Conservation (phyloP, 1,140 invertebrate genomes). For the Papilio polyxenes region DNA sequence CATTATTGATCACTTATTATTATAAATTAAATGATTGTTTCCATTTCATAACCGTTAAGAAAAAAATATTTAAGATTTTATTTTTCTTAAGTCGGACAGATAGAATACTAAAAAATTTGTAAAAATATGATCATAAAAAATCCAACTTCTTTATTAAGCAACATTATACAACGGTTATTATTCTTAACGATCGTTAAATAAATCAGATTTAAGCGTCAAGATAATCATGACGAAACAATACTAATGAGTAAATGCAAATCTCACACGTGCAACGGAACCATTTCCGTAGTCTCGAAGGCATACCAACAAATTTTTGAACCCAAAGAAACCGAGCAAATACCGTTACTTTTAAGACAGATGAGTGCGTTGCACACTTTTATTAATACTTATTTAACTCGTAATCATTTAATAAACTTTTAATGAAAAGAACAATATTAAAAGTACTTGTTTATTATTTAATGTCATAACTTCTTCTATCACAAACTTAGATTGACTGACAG, state of each 20-base stretch:
- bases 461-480: slow-evolving; percentile 10
- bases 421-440: slow-evolving; percentile 48
- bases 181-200: slow-evolving; percentile 20
- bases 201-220: slow-evolving; percentile 43
- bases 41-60: neutral
- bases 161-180: neutral
- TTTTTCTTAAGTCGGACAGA: neutral
- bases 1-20: neutral
- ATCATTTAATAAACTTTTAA: slow-evolving; percentile 45
- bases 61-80: no score
- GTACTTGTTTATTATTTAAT: slow-evolving; percentile 32
- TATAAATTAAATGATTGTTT: neutral
- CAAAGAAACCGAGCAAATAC: slow-evolving; percentile 56
- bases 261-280: slow-evolving; percentile 62
- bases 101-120: neutral
- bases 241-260: slow-evolving; percentile 50
- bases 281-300: slow-evolving; percentile 59
- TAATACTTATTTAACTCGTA: slow-evolving; percentile 34
- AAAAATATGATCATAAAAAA: neutral
- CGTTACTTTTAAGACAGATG: slow-evolving; percentile 45
- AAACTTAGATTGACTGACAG: slow-evolving; percentile 50
- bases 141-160: neutral
- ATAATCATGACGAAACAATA: slow-evolving; percentile 50
- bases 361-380: neutral
- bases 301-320: slow-evolving; percentile 53